A percentile compares a stretch with the other conserved stretches of the same genome.
Evolutionary conservation across 2,797 vertebrate genomes (phyloP).

Genomic region (Acridotheres tristis): DNA sequence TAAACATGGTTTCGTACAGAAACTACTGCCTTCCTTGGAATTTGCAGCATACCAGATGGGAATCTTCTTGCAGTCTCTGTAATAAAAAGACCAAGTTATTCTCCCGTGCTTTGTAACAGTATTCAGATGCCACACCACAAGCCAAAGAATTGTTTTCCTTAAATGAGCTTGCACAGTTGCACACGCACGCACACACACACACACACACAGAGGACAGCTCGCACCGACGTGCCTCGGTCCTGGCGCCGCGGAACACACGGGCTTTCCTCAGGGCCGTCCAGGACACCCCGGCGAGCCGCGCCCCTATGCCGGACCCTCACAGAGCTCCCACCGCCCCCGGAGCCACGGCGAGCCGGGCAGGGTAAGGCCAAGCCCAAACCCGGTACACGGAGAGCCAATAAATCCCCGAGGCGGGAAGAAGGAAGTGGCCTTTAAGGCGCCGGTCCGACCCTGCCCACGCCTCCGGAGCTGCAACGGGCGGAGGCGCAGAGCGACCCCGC

Average conservation of each 20-base stretch:
- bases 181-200: no score
- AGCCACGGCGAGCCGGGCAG: no score
- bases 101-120: neutral
- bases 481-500: neutral
- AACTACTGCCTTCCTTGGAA: neutral
- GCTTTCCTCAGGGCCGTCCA: neutral
- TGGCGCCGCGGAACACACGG: neutral
- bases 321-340: neutral
- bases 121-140: neutral
- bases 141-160: neutral
- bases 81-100: neutral
- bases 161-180: neutral
- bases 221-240: neutral
- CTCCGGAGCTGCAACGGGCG: neutral
- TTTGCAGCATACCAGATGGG: neutral
- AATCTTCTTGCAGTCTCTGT: neutral
- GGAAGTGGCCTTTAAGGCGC: no score
- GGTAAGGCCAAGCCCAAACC: neutral
- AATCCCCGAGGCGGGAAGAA: no score
- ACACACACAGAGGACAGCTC: neutral
- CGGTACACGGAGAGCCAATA: fast-evolving
- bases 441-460: fast-evolving
- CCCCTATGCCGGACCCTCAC: neutral
- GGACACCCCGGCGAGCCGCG: neutral
- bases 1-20: no score